These are phyloP conservation scores for Dendrolimus houi DNA, from an alignment of 2,888 invertebrate genomes.

Conservation along the genomic window DNA sequence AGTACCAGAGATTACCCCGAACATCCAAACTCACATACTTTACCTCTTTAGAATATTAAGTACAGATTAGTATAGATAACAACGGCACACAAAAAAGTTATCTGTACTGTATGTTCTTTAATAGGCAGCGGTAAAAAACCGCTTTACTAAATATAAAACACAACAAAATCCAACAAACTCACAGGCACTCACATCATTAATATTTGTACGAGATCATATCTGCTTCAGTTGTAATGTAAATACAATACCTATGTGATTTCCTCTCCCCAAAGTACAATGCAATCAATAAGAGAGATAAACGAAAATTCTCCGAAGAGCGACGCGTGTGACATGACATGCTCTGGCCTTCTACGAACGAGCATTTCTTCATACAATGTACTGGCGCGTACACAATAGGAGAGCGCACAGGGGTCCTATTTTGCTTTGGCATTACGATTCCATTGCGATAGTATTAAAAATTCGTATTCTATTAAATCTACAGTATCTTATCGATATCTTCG, in stretches of 20 bases:
- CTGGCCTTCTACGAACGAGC: conserved; percentile 43
- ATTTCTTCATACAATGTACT: conserved; percentile 35
- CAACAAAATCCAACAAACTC: neutral
- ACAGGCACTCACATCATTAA: neutral
- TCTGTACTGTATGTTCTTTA: no score
- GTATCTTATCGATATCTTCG: no score
- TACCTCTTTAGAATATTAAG: no score
- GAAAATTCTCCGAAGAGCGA: conserved; percentile 44
- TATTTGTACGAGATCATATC: neutral
- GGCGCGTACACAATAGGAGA: conserved; percentile 7
- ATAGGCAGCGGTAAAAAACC: no score
- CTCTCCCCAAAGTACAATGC: conserved; percentile 5
- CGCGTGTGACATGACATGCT: conserved; percentile 55
- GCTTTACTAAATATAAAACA: neutral
- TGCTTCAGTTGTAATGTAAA: neutral
- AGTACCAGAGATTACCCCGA: no score
- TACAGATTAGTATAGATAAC: no score
- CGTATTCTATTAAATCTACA: no score
- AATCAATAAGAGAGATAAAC: conserved; percentile 51
- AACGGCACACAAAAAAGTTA: no score
- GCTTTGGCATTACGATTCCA: no score
- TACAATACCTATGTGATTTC: conserved; percentile 15
- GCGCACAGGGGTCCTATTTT: no score
- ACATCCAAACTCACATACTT: no score
- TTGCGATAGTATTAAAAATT: no score